A percentile compares a stretch with the other conserved stretches of the same genome.
Conservation (phyloP, 2,113 vertebrate genomes). For the Urocolius indicus region DNA sequence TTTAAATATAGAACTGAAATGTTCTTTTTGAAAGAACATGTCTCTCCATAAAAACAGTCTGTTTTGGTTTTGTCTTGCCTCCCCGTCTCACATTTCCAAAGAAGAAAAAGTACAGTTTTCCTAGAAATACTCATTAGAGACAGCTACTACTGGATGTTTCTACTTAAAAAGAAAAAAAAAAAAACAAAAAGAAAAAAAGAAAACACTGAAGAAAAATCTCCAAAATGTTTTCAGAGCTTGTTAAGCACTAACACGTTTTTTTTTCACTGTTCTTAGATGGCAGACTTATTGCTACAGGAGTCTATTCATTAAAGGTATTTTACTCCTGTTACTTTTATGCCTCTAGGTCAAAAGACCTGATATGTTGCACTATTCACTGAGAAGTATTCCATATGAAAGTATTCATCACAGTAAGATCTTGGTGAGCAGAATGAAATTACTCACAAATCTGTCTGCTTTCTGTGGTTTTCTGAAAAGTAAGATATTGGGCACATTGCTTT, state of each 20-base stretch:
- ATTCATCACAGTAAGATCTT: neutral
- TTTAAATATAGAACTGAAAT: neutral
- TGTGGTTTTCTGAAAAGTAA: neutral
- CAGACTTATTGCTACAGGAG: neutral
- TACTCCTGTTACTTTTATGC: neutral
- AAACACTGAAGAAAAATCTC: neutral
- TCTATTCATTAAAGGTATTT: conserved; percentile 17
- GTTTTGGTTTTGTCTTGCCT: neutral
- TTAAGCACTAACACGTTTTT: conserved; percentile 4
- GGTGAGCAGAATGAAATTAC: neutral
- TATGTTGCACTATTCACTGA: neutral
- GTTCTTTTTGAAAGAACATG: neutral
- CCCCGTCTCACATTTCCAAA: neutral
- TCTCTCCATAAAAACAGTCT: neutral
- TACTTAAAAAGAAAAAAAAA: neutral
- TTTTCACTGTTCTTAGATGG: neutral
- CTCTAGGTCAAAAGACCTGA: neutral
- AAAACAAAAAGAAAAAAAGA: neutral
- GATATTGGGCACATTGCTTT: neutral
- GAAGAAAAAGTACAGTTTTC: neutral
- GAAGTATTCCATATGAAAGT: neutral
- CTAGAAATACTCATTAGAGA: neutral
- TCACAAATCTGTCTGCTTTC: neutral
- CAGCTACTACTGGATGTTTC: neutral
- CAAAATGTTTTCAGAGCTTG: neutral